These are phyloP conservation scores for Anabacerthia variegaticeps DNA, from an alignment of 2,797 vertebrate species.

Conservation along the genomic window DNA sequence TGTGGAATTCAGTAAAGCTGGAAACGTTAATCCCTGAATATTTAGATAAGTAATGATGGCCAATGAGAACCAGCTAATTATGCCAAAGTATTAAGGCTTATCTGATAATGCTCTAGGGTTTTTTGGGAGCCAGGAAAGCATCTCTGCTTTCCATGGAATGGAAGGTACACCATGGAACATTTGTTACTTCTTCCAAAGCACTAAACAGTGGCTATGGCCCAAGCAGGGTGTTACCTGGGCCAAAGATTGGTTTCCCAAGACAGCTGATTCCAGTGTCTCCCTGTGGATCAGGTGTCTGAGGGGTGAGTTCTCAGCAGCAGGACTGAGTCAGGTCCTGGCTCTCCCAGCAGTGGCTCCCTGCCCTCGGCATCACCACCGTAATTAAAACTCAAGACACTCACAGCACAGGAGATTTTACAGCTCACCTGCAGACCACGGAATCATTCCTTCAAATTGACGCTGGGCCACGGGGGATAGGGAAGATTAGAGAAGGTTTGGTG, in stretches of 20 bases:
- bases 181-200: neutral
- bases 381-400: neutral
- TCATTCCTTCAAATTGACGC: neutral
- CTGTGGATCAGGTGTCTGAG: neutral
- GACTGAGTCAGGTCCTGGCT: slow-evolving; percentile 6
- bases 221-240: neutral
- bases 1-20: neutral
- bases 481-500: neutral
- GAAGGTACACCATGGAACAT: neutral
- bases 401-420: neutral
- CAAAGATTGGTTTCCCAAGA: neutral
- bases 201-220: neutral
- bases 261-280: neutral
- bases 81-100: neutral
- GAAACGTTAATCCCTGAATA: neutral
- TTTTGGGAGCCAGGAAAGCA: neutral
- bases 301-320: neutral
- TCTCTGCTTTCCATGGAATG: neutral
- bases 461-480: neutral
- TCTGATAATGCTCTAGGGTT: neutral
- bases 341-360: neutral
- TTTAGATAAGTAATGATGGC: neutral
- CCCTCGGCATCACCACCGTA: neutral
- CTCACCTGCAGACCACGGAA: neutral
- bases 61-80: neutral